These are phyloP conservation scores for Esox lucius DNA, from an alignment of 2,797 vertebrate genomes.

Conservation along the genomic window DNA sequence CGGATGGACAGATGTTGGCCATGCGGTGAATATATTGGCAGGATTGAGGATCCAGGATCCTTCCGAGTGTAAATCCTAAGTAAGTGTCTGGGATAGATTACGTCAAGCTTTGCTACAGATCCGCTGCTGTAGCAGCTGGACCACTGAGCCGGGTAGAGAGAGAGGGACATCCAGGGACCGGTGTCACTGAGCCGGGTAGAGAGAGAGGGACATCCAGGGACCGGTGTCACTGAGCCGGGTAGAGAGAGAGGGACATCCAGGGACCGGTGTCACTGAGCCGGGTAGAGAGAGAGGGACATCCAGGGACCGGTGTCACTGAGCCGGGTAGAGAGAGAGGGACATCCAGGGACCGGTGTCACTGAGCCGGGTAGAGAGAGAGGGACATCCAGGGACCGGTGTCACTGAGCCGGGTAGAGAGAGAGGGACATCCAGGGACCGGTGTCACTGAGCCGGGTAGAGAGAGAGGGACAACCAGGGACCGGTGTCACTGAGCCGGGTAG, in stretches of 20 bases:
- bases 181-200: too few species aligned
- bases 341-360: too few species aligned
- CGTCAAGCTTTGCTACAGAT: conserved; percentile 33
- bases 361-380: too few species aligned
- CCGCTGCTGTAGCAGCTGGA: conserved; percentile 39
- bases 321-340: too few species aligned
- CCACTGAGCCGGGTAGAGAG: not conserved
- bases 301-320: too few species aligned
- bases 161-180: too few species aligned
- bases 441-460: too few species aligned
- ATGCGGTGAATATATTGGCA: conserved; percentile 50
- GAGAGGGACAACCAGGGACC: too few species aligned
- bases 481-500: too few species aligned
- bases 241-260: not conserved
- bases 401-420: not conserved
- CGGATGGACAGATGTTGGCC: conserved; percentile 54
- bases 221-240: not conserved
- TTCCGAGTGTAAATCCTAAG: conserved; percentile 51
- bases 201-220: not conserved
- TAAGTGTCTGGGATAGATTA: conserved; percentile 45
- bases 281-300: not conserved
- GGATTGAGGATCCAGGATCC: conserved; percentile 39
- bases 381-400: not conserved
- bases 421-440: not conserved
- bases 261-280: not conserved